phyloP scores from a whole-genome alignment of 2,888 invertebrate genomes.

The Drosophila diplacantha region DNA sequence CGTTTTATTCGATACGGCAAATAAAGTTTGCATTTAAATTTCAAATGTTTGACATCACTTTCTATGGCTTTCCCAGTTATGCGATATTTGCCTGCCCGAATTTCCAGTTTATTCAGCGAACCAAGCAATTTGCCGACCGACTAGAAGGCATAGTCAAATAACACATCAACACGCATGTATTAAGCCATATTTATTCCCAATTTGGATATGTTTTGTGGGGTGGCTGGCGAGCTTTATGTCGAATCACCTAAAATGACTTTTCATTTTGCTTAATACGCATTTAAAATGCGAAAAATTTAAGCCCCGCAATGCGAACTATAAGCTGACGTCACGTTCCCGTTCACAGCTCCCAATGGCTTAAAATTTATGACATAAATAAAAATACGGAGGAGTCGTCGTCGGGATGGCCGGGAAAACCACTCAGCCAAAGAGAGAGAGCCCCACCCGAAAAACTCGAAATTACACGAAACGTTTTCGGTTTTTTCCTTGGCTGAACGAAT shows the following conservation, averaged over 20 bases:
- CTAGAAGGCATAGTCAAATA: conserved; percentile 22
- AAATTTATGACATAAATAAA: conserved; percentile 71
- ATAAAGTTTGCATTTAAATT: conserved; percentile 23
- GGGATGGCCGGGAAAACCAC: conserved; percentile 32
- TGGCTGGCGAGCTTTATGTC: conserved; percentile 30
- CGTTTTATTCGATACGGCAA: conserved; percentile 9
- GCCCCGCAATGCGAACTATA: conserved; percentile 46
- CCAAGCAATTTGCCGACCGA: conserved; percentile 19
- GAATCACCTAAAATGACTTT: conserved; percentile 47
- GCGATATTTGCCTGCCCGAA: conserved; percentile 16
- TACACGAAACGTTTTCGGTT: conserved; percentile 40
- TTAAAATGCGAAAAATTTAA: conserved; percentile 57
- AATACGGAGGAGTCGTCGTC: conserved; percentile 44
- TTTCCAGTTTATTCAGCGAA: conserved; percentile 23
- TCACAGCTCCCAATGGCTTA: conserved; percentile 71
- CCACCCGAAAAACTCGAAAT: conserved; percentile 19
- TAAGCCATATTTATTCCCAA: conserved; percentile 37
- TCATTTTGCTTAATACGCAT: conserved; percentile 51
- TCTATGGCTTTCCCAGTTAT: conserved; percentile 23
- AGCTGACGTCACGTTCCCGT: conserved; percentile 57
- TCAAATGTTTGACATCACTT: conserved; percentile 18
- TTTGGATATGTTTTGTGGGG: conserved; percentile 24
- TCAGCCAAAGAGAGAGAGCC: conserved; percentile 8
- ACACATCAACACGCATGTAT: conserved; percentile 33
- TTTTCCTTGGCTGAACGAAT: conserved; percentile 45